Base-by-base conservation (phyloP, 2,797 vertebrate genomes). In the Coendou prehensilis region DNA sequence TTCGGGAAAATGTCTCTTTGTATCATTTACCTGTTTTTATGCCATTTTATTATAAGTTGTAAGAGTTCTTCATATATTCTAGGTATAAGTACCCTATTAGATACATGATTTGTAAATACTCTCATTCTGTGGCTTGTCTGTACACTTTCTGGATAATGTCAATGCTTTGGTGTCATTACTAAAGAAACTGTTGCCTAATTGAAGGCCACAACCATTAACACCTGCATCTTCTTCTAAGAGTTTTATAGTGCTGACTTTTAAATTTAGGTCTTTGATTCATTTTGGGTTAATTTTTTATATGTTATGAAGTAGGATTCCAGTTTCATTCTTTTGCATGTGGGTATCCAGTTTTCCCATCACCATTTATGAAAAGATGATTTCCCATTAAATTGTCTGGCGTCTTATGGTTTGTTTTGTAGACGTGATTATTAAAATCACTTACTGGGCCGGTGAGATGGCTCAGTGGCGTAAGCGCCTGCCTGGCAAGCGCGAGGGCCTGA, bases 281-380 rank as follows among this genome's bases (percentile, higher is more conserved):
- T 94, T 88, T 82, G 22, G 59, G 26, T 84, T 90, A 71, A 54
- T 73, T 84, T 90, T 93, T 2, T n/a, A 26, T 93, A 18, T 50
- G 17, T 7, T 80, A 20, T 80, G 52, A 87, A 30, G 8, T 86
- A 45, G 13, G 41, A 26, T 73, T 85, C 14, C 47, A 57, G 0
- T 76, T 95, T 96, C 23, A 94, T 63, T 84, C 73, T 87, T 91
- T 92, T 75, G 50, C 8, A 8, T 83, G 33, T 83, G 30, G 37
- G 69, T 92, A 47, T 63, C 2, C 10, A 76, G 6, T 89, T 96
- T 57, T 93, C 61, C 56, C 28, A 59, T 6, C 18, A 86, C 20
- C 41, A 75, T 85, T 94, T 95, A 33, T 91, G 52, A 93, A 95
- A 86, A 90, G 47, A 63, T 47, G 73, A 26, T 91, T 93, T 50